phyloP scores from a whole-genome alignment of 2,113 vertebrate species.

The Myocastor coypus region DNA sequence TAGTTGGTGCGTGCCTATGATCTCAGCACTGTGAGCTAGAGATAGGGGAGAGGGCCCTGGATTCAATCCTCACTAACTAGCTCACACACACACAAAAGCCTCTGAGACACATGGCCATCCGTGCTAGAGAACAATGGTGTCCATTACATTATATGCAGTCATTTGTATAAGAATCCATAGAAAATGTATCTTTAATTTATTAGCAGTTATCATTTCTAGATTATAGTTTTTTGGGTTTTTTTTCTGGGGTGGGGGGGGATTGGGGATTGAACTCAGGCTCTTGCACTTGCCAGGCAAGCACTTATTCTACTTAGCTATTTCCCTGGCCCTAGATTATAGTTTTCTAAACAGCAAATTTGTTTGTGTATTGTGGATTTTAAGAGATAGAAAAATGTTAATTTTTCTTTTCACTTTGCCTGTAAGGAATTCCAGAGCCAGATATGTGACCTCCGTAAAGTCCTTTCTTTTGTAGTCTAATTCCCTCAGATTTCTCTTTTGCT shows the following conservation, averaged over 20 bases:
- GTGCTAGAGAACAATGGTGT: background rate
- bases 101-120: background rate
- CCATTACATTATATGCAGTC: background rate
- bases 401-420: background rate
- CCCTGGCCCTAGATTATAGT: background rate
- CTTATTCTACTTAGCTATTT: too few relatives aligned
- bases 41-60: background rate
- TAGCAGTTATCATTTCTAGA: background rate
- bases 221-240: background rate
- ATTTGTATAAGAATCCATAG: conserved; percentile 18
- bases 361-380: background rate
- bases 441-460: background rate
- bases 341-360: conserved; percentile 8
- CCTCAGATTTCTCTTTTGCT: background rate
- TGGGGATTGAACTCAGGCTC: too few relatives aligned
- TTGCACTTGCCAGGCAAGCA: too few relatives aligned
- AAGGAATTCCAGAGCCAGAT: background rate
- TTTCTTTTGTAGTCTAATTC: conserved; percentile 34
- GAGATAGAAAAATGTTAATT: background rate
- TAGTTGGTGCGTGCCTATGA: background rate
- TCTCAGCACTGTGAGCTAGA: background rate
- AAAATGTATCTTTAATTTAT: background rate
- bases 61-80: background rate
- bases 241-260: too few relatives aligned
- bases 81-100: background rate